Percentiles rank a stretch among this genome's conserved stretches.
These are phyloP conservation scores for Thermophis baileyi DNA, from an alignment of 2,113 vertebrate species.

Conservation along the genomic window DNA sequence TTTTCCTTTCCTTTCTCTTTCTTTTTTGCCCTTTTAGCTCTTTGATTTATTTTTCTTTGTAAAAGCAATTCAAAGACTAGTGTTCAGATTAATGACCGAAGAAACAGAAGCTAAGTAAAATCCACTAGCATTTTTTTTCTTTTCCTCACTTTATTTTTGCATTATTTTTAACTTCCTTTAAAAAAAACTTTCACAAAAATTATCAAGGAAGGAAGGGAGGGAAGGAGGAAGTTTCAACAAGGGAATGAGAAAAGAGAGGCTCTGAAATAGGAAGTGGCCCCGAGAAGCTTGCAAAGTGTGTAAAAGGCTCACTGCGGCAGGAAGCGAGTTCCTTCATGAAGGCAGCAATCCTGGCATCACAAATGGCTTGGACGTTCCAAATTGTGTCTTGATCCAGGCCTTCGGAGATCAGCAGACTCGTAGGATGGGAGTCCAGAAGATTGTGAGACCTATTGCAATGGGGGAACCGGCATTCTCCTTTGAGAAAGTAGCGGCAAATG, in stretches of 20 bases:
- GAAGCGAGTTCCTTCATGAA: constrained; percentile 32
- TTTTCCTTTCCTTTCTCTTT: neutral
- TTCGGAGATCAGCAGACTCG: constrained; percentile 47
- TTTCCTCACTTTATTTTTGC: neutral
- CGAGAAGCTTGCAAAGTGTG: neutral
- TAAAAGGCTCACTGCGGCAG: constrained; percentile 45
- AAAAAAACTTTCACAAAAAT: neutral
- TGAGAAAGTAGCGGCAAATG: constrained; percentile 68
- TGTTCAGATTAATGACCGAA: neutral
- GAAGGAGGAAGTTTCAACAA: neutral
- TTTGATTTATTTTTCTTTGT: neutral
- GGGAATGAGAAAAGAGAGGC: neutral
- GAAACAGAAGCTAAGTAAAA: neutral
- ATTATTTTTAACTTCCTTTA: neutral
- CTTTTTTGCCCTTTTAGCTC: neutral
- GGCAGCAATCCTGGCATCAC: constrained; percentile 40
- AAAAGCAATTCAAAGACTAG: neutral
- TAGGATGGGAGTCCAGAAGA: constrained; percentile 28
- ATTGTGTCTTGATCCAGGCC: constrained; percentile 39
- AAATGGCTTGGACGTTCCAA: constrained; percentile 68
- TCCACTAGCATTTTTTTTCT: neutral
- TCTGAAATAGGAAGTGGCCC: neutral
- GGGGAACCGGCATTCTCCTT: constrained; percentile 61
- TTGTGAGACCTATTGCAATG: constrained; percentile 65
- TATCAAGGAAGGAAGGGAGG: neutral